Evolutionary conservation across 92 coral and sea anemone species (phyloP).

Genomic region (Diadumene lineata): DNA sequence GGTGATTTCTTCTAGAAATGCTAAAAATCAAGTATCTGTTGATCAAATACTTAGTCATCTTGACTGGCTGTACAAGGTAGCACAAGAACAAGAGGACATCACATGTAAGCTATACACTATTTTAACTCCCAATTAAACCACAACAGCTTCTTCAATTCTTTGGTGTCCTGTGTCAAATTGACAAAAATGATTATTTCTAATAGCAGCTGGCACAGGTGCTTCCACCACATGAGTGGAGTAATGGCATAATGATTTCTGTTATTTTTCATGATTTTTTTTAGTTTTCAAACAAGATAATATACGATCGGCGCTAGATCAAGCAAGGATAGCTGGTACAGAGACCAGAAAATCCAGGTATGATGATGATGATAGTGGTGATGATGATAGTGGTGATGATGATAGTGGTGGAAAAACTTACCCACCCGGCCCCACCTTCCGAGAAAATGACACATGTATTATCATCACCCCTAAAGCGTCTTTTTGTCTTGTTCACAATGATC

Average conservation of each 20-base stretch:
- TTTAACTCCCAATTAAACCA: no score
- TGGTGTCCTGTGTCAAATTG: no score
- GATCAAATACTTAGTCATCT: conserved; percentile 88
- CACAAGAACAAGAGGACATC: conserved; percentile 88
- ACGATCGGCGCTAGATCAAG: conserved; percentile 84
- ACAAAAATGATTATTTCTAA: no score
- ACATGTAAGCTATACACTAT: neutral
- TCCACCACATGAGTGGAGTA: no score
- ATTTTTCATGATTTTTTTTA: conserved; percentile 1
- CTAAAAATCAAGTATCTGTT: conserved; percentile 78
- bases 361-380: neutral
- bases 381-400: neutral
- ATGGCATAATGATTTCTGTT: no score
- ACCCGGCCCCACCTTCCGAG: neutral
- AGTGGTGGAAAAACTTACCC: neutral
- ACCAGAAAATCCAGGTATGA: conserved; percentile 65
- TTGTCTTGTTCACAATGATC: no score
- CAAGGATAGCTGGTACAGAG: conserved; percentile 66
- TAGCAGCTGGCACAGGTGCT: no score
- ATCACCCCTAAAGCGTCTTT: no score
- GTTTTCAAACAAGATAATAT: conserved; percentile 93
- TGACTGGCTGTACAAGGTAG: conserved; percentile 87
- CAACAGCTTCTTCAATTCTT: no score
- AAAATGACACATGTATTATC: no score
- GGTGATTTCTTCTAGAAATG: conserved; percentile 26